phyloP scores from a whole-genome alignment of 2,888 invertebrate genomes.

The Tenthredo mesomela region DNA sequence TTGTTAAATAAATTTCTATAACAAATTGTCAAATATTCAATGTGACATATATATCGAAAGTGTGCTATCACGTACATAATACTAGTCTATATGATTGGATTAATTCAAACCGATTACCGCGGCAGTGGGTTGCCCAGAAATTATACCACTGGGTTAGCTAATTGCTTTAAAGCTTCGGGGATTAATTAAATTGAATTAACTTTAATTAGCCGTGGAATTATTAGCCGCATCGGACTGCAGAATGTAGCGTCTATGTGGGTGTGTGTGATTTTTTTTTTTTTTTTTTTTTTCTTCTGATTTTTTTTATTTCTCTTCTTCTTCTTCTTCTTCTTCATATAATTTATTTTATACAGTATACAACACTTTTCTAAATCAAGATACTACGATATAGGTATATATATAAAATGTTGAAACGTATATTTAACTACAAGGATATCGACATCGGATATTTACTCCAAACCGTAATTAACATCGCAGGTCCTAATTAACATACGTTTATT shows the following conservation, averaged over 20 bases:
- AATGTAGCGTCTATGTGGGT: neutral
- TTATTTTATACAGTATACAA: neutral
- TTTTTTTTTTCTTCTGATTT: neutral
- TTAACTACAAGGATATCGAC: slow-evolving; percentile 11
- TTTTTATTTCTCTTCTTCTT: no score
- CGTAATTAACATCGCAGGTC: neutral
- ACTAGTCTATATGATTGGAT: slow-evolving; percentile 57
- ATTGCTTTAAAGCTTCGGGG: slow-evolving; percentile 59
- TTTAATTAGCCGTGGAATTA: slow-evolving; percentile 69
- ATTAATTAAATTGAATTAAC: slow-evolving; percentile 72
- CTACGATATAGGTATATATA: neutral
- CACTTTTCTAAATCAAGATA: neutral
- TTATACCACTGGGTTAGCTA: slow-evolving; percentile 54
- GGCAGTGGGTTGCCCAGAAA: slow-evolving; percentile 56
- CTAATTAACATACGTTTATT: slow-evolving; percentile 33
- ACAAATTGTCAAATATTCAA: neutral
- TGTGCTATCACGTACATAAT: neutral
- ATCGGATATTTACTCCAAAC: neutral
- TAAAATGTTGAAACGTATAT: slow-evolving; percentile 21
- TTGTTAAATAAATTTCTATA: neutral
- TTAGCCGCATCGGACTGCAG: slow-evolving; percentile 34
- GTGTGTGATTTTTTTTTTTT: neutral
- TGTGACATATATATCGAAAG: neutral
- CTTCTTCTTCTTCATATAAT: neutral
- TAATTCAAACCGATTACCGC: slow-evolving; percentile 61